Conservation (phyloP, 2,888 invertebrate genomes). For the Biston stratarius region DNA sequence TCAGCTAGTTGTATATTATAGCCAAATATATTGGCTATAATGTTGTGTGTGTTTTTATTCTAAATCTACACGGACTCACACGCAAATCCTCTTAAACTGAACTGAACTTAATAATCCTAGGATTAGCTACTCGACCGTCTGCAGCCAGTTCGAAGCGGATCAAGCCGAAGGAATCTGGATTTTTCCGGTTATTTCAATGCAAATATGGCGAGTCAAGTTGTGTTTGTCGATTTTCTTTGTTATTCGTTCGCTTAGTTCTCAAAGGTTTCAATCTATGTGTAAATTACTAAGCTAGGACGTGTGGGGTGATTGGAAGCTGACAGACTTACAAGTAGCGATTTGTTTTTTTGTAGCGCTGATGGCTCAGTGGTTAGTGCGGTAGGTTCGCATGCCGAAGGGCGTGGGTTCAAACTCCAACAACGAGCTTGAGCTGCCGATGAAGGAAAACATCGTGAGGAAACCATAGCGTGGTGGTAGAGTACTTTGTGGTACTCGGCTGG, state of each 20-base stretch:
- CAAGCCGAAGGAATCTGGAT: constrained; percentile 40
- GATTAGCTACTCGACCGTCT: constrained; percentile 46
- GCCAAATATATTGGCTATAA: too few species aligned
- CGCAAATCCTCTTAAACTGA: constrained; percentile 44
- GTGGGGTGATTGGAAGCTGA: background rate
- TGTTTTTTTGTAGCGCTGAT: too few species aligned
- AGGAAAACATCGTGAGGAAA: too few species aligned
- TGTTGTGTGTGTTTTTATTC: constrained; percentile 1
- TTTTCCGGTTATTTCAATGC: constrained; percentile 20
- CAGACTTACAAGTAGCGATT: too few species aligned
- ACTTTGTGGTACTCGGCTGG: too few species aligned
- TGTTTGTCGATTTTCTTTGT: constrained; percentile 13
- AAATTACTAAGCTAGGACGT: background rate
- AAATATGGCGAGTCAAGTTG: constrained; percentile 24
- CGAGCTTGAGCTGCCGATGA: too few species aligned
- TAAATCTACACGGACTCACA: constrained; percentile 4
- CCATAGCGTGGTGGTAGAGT: too few species aligned
- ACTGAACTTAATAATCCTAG: constrained; percentile 54
- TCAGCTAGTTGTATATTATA: too few species aligned
- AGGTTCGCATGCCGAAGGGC: too few species aligned
- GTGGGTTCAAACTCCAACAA: too few species aligned
- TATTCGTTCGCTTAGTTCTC: constrained; percentile 1
- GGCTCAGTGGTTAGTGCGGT: too few species aligned
- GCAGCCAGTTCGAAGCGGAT: constrained; percentile 40
- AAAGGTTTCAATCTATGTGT: background rate